Base-by-base conservation (phyloP, 2,113 vertebrate genomes). In the Malurus elegans region DNA sequence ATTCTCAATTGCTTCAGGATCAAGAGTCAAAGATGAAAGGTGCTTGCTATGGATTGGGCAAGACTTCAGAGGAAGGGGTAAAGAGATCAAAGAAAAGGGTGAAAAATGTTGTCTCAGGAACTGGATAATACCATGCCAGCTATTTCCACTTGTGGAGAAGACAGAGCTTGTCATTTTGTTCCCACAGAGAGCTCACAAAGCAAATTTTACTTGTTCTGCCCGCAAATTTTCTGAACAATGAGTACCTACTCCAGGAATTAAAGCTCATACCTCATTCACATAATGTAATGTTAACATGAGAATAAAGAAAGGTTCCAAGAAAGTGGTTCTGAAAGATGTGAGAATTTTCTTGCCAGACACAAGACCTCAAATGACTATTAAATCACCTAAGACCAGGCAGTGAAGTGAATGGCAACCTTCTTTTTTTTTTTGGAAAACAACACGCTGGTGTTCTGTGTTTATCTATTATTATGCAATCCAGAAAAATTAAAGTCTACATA, bases 11-110 rank as follows among this genome's bases (percentile, higher is more conserved):
- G 82, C 90, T 88, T 88, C 64, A 78, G 48, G 92, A 96, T 96
- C 94, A 96, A 97, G 90, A 96, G 92, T 95, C 92, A 90, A 90
- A 96, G 93, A 95, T 88, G 79, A 96, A 94, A 96, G 88, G 51
- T 67, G 15, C 57, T 91, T 83, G 82, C 82, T 80, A 83, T 66
- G 78, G n/a, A 61, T 92, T 74, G 92, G 85, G 44, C 85, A 93
- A 95, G 88, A 94, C 61, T 95, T 96, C 87, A 93, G 85, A 94
- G 42, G 67, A 96, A 92, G 79, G 71, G 86, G 85, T 92, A 94
- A 96, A 80, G 90, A 70, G 25, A 95, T 88, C 45, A 95, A 94
- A 73, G 51, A 48, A 62, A 94, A 88, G 93, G 93, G 91, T 80
- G 82, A 95, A 95, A 94, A 82, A 40, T 94, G 67, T 94, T 96